Conservation (phyloP, 1,140 invertebrate species). For the Yoshiicerus persimilis region DNA sequence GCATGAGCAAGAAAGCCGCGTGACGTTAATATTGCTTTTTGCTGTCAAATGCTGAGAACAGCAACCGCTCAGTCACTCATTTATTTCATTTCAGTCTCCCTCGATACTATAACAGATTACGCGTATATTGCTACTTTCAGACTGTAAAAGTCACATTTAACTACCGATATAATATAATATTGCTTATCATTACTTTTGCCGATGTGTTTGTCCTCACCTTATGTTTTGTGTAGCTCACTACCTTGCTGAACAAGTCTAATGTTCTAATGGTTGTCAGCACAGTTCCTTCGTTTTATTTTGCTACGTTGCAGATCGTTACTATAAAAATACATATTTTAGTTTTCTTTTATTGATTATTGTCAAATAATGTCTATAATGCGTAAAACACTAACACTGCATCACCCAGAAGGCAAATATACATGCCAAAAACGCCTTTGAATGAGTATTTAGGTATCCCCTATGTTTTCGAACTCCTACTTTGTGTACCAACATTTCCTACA, state of each 20-base stretch:
- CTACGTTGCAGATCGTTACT: too few species aligned
- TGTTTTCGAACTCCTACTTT: too few species aligned
- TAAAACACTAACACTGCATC: too few species aligned
- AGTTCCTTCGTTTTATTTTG: neutral
- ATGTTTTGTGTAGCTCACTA: too few species aligned
- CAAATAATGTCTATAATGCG: too few species aligned
- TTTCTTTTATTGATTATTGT: too few species aligned
- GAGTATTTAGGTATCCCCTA: too few species aligned
- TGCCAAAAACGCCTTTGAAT: too few species aligned
- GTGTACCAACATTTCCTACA: too few species aligned
- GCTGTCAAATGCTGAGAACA: neutral
- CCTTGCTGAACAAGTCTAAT: neutral
- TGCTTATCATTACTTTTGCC: neutral
- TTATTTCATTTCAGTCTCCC: neutral
- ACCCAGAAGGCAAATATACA: too few species aligned
- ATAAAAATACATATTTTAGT: too few species aligned
- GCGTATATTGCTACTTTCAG: neutral
- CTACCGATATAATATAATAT: neutral
- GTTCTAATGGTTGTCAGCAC: neutral
- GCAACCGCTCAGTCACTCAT: neutral
- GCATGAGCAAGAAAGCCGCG: neutral
- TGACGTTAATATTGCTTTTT: neutral
- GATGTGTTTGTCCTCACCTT: neutral
- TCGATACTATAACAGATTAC: neutral
- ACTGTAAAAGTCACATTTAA: neutral